Base-by-base conservation (phyloP, 2,797 vertebrate species). In the Tragelaphus eurycerus region DNA sequence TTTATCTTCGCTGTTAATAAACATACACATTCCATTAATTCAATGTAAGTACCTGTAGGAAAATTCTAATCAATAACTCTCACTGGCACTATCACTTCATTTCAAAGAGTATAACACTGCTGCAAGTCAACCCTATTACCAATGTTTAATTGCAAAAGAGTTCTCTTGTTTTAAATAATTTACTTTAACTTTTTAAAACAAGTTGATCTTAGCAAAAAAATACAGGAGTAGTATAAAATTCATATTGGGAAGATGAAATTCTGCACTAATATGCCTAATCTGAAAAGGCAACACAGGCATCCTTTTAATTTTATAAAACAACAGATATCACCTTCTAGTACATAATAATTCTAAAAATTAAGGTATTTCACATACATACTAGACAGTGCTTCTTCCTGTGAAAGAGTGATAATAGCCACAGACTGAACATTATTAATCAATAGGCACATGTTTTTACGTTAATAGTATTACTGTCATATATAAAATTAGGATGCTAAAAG, bases 381-480 rank as follows among this genome's bases (percentile, higher is more conserved):
- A 82, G 23, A 67, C 43, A 92, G 0, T 0, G 7, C 88, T 96
- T 96, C 38, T 96, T 74, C 55, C 27, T 91, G 38, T 96, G 74
- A 57, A 19, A 89, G 55, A 85, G 4, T 89, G 13, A 46, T 95
- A 64, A 78, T 86, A 97, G 74, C 94, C 71, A 93, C 13, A 86
- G 62, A 93, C 8, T 93, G 87, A 83, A 93, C 64, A 97, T 60
- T 93, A 94, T 89, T 95, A 93, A 95, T 97, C 59, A 94, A 93
- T 4, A 96, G 74, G 74, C 84, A 96, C 96, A n/a, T n/a, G 54
- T 43, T 67, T 94, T 94, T 82, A 97, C 5, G 6, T 67, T 94
- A 96, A 96, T 64, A 60, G 27, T 50, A 96, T 34, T 71, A 57
- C 0, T n/a, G 27, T 89, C 93, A 97, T 0, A 17, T 94, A 34